Evolutionary conservation across 1,140 invertebrate species (phyloP).

Genomic region (Callitettix versicolor): DNA sequence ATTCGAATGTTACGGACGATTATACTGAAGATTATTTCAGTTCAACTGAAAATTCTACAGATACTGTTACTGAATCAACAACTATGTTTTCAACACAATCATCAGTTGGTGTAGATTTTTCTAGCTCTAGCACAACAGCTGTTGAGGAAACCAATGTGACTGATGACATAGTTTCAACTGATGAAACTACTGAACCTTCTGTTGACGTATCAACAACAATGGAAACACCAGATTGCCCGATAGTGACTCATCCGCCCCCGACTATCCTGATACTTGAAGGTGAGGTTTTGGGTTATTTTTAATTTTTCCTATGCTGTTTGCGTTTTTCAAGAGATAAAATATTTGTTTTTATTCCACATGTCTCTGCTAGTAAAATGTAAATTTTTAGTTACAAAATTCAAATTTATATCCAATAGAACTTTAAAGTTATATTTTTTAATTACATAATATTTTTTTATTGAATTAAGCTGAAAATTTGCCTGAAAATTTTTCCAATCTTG

Average conservation of each 20-base stretch:
- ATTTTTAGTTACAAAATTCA: too few relatives aligned
- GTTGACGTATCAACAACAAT: too few relatives aligned
- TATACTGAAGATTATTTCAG: neutral
- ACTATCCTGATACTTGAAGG: slow-evolving; percentile 65
- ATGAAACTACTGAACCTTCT: slow-evolving; percentile 24
- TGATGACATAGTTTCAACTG: neutral
- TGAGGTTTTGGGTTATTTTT: slow-evolving; percentile 35
- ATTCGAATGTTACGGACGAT: too few relatives aligned
- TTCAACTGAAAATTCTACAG: neutral
- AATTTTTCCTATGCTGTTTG: neutral
- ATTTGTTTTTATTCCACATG: too few relatives aligned
- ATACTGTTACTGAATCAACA: slow-evolving; percentile 1
- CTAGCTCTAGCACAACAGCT: neutral
- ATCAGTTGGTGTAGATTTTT: neutral
- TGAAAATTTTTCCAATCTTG: too few relatives aligned
- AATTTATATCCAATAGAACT: neutral
- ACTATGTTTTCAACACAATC: neutral
- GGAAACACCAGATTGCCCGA: slow-evolving; percentile 14
- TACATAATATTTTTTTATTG: neutral
- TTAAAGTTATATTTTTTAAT: neutral
- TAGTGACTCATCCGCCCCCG: slow-evolving; percentile 46
- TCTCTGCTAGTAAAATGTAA: too few relatives aligned
- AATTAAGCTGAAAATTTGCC: neutral
- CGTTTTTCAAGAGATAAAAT: neutral
- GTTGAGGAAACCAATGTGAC: too few relatives aligned